Base-by-base conservation (phyloP, 2,888 invertebrate species). In the Brachynemurus nebulosus region DNA sequence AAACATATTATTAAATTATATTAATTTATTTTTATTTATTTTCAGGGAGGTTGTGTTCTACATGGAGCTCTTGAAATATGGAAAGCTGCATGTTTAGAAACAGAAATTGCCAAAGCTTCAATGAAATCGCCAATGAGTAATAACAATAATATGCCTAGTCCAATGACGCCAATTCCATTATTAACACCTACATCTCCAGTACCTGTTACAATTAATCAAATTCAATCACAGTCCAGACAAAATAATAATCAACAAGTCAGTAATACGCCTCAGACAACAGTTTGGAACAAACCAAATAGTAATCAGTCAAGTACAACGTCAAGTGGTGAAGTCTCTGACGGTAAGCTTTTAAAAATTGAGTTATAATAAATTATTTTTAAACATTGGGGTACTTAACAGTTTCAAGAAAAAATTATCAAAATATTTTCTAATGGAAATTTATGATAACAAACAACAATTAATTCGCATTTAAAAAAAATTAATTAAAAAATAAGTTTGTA, bases 61-160 rank as follows among this genome's bases (percentile, higher is more conserved):
- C 81, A 83, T 63, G 89, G 90, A 19, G 88, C 89, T 59, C 66
- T 92, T 57, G 90, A 91, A 64, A 86, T 92, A 54, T 92, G 91
- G 90, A 88, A 86, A 64, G 84, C 84, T 47, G 85, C 86, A 7
- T 70, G 77, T 52, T 71, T 74, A 45, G 75, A 76, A 50, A 66
- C 67, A 38, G 61, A 65, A 41, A 52, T 63, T 18, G 53, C 54
- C 11, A 60, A 64, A 53, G 16, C 20, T 9, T 40, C 40, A 2
- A 27, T 27, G 40, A 67, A 60, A 65, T 47, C 56, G 63, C 3
- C 43, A 65, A 65, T 41, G 64, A 64, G 50, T 72, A 74, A 61
- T 65, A 76, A 66, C 16, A 3, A 12, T 16, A 55, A 56, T 35
- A 59, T 57, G 34, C 59, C 57, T 33, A 57, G 59, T 34, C 58